phyloP scores from a whole-genome alignment of 2,888 invertebrate species.

The Tetrapedia diversipes region DNA sequence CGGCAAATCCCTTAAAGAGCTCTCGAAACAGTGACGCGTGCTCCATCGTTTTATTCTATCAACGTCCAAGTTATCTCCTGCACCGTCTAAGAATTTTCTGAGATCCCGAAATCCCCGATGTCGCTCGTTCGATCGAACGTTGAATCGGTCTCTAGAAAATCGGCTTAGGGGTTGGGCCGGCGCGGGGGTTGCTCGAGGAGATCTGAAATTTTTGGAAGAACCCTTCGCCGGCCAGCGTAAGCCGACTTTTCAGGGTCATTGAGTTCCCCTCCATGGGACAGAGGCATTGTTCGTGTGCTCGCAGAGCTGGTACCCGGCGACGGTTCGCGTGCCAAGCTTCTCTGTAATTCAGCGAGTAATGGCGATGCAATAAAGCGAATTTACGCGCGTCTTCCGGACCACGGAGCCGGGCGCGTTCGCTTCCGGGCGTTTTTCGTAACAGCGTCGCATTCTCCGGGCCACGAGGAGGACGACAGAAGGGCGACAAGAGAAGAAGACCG shows the following conservation, averaged over 20 bases:
- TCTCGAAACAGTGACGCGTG: too few species aligned
- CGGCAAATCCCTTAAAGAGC: too few species aligned
- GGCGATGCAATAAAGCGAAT: constrained; percentile 65
- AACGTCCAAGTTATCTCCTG: too few species aligned
- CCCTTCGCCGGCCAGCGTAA: constrained; percentile 13
- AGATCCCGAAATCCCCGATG: neutral
- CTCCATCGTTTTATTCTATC: too few species aligned
- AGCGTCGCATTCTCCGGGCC: constrained; percentile 20
- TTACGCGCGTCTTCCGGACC: constrained; percentile 59
- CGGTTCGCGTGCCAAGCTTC: constrained; percentile 74
- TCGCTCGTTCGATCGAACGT: neutral
- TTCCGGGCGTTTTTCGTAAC: constrained; percentile 44
- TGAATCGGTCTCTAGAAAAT: constrained; percentile 12
- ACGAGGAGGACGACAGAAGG: neutral
- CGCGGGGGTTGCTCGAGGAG: neutral
- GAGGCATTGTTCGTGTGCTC: constrained; percentile 59
- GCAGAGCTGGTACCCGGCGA: constrained; percentile 24
- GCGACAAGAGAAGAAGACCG: constrained; percentile 11
- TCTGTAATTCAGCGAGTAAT: constrained; percentile 65
- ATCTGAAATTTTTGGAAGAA: constrained; percentile 16
- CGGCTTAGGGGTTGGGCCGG: constrained; percentile 17
- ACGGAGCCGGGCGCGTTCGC: constrained; percentile 29
- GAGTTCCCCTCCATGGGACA: constrained; percentile 58
- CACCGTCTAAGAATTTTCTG: too few species aligned
- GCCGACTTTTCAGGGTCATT: constrained; percentile 56